These are phyloP conservation scores for Candoia aspera DNA, from an alignment of 2,113 vertebrate species.

Conservation along the genomic window DNA sequence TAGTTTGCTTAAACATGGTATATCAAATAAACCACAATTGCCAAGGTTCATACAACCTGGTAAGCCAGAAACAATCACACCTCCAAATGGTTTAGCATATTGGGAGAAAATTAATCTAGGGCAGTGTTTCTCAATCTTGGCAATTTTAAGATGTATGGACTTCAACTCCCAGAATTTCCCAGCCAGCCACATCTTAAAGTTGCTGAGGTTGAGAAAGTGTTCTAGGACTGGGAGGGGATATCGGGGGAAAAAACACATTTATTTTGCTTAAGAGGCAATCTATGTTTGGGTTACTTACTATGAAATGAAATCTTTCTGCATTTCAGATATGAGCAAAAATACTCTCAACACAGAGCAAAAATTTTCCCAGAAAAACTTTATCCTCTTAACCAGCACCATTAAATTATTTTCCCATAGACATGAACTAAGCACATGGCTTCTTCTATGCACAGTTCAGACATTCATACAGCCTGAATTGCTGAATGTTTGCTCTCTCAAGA, in stretches of 20 bases:
- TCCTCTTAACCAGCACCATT: background rate
- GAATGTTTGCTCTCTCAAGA: background rate
- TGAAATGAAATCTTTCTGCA: background rate
- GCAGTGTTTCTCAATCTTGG: too few relatives aligned
- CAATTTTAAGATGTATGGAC: too few relatives aligned
- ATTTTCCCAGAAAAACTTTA: background rate
- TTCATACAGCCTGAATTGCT: background rate
- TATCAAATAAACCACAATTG: background rate
- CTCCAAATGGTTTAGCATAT: background rate
- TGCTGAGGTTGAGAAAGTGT: too few relatives aligned
- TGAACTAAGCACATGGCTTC: background rate
- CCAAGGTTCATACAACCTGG: background rate
- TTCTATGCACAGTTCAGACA: background rate
- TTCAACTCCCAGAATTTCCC: too few relatives aligned
- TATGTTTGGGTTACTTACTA: background rate
- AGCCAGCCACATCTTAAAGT: too few relatives aligned
- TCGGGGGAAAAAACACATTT: background rate
- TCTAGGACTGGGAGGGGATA: too few relatives aligned
- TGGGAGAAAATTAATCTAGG: too few relatives aligned
- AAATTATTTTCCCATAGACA: background rate
- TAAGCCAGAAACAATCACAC: background rate
- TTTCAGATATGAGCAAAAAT: background rate
- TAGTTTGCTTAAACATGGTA: background rate
- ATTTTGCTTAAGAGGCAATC: background rate
- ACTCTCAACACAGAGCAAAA: background rate